phyloP scores from a whole-genome alignment of 1,140 invertebrate genomes.

The Halesus radiatus region DNA sequence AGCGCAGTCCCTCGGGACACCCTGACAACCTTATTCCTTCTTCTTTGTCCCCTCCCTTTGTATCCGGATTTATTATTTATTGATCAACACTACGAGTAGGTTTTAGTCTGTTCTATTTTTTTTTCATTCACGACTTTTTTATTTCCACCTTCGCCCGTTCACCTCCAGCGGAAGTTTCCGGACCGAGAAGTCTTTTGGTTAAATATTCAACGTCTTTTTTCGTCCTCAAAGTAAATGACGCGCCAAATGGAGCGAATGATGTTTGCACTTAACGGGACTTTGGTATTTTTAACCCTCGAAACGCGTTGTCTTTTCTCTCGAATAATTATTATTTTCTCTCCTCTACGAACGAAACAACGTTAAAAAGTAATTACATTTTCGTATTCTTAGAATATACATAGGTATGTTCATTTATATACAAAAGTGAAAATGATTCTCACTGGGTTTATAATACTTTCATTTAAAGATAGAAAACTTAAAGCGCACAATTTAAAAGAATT shows the following conservation, averaged over 20 bases:
- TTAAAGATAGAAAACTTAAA: too few species aligned
- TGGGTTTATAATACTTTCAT: too few species aligned
- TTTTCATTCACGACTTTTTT: constrained; percentile 32
- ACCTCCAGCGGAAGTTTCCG: constrained; percentile 20
- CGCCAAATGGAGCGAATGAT: constrained; percentile 32
- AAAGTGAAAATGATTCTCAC: too few species aligned
- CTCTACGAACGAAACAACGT: too few species aligned
- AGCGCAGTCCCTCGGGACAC: not conserved
- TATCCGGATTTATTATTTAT: constrained; percentile 31
- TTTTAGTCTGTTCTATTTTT: constrained; percentile 14
- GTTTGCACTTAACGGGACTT: constrained; percentile 15
- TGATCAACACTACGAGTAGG: constrained; percentile 29
- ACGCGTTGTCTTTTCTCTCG: not conserved
- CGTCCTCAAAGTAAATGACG: constrained; percentile 1
- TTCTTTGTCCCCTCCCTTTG: constrained; percentile 23
- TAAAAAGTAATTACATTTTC: too few species aligned
- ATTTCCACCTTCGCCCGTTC: constrained; percentile 13
- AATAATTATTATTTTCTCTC: not conserved
- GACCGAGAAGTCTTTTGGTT: constrained; percentile 18
- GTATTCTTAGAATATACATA: too few species aligned
- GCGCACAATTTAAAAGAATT: too few species aligned
- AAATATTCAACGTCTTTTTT: constrained; percentile 27
- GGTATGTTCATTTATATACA: too few species aligned
- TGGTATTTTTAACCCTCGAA: not conserved
- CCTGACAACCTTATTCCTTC: not conserved